Conservation (phyloP, 92 coral and sea anemone genomes). For the Siderastrea siderea region DNA sequence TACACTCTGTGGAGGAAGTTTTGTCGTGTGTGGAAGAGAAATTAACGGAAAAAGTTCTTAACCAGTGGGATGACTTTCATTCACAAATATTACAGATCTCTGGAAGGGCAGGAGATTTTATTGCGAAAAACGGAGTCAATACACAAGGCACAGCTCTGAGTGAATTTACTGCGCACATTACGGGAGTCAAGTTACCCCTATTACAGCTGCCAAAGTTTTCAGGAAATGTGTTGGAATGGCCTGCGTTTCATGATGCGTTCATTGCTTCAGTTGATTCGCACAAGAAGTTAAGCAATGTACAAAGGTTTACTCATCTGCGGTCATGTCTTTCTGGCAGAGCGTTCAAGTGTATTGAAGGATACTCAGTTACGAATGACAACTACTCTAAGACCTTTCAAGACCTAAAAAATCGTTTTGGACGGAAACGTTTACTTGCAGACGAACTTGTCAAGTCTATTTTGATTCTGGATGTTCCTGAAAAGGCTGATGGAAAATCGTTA, state of each 20-base stretch:
- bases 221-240: conserved; percentile 32
- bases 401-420: no score
- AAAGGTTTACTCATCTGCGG: conserved; percentile 19
- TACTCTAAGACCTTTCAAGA: no score
- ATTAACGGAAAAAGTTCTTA: not conserved
- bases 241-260: not conserved
- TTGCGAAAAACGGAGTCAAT: not conserved
- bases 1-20: not conserved
- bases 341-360: no score
- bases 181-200: not conserved
- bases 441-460: no score
- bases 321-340: conserved; percentile 12
- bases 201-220: conserved; percentile 18
- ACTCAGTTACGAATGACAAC: no score
- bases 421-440: not conserved
- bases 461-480: not conserved
- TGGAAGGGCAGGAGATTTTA: not conserved
- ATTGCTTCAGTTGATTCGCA: conserved; percentile 9
- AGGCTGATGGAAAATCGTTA: conserved; percentile 5
- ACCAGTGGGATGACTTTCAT: conserved; percentile 14
- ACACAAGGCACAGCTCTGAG: not conserved
- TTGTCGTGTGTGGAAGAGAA: not conserved
- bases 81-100: not conserved
- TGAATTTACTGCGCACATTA: not conserved
- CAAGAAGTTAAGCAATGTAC: not conserved